Percentiles rank a stretch among this genome's conserved stretches.
These are phyloP conservation scores for Psilopogon haemacephalus DNA, from an alignment of 2,113 vertebrate genomes.

Conservation along the genomic window DNA sequence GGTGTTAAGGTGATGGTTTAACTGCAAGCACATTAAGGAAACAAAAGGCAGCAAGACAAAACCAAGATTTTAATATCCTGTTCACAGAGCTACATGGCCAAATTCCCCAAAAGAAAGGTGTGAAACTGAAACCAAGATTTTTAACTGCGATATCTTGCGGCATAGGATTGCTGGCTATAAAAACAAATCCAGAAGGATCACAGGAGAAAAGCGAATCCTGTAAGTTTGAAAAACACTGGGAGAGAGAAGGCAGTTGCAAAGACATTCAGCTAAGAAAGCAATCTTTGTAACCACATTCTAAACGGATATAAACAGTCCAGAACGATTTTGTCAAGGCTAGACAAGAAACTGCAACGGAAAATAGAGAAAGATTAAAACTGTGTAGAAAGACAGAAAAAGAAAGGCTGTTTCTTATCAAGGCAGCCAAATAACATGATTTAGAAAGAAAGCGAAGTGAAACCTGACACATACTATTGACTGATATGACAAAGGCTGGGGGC, in stretches of 20 bases:
- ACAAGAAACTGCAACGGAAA: constrained; percentile 20
- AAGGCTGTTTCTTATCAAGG: constrained; percentile 5
- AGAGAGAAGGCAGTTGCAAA: not conserved
- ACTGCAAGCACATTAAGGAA: not conserved
- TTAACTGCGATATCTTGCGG: not conserved
- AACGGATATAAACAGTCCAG: not conserved
- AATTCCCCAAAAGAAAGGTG: not conserved
- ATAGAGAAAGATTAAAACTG: constrained; percentile 24
- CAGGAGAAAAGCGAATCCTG: not conserved
- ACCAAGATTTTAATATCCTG: not conserved
- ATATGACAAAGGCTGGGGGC: not conserved
- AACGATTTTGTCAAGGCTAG: constrained; percentile 9
- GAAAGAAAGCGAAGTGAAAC: constrained; percentile 25
- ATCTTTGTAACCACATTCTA: not conserved
- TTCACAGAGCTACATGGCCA: fast-evolving
- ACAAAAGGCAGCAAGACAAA: not conserved
- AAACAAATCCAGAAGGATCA: not conserved
- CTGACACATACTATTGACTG: constrained; percentile 29
- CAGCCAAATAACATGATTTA: not conserved
- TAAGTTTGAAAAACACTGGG: not conserved
- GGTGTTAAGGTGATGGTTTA: not conserved
- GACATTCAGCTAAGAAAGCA: not conserved
- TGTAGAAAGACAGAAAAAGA: constrained; percentile 3
- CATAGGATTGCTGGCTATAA: not conserved
- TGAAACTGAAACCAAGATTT: not conserved